phyloP scores from a whole-genome alignment of 1,140 invertebrate genomes.

The Zaprionus capensis region DNA sequence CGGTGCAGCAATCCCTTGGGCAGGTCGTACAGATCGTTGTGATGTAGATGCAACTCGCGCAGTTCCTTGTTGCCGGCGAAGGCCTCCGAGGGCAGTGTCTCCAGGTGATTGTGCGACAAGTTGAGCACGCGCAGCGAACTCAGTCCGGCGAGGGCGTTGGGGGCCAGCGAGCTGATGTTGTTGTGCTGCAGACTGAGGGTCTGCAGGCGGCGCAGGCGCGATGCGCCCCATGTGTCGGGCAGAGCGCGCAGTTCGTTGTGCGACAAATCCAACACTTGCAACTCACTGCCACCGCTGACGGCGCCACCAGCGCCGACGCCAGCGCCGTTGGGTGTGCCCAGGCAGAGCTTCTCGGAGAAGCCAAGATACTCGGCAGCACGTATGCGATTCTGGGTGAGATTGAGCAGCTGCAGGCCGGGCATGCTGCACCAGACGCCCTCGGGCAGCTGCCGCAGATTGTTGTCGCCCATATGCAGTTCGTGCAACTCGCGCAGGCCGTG shows the following conservation, averaged over 20 bases:
- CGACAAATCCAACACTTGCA: conserved; percentile 89
- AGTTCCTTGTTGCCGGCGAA: conserved; percentile 89
- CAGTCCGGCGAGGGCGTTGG: conserved; percentile 88
- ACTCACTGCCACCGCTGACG: conserved; percentile 83
- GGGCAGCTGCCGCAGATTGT: conserved; percentile 90
- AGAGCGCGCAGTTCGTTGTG: conserved; percentile 89
- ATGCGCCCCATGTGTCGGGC: conserved; percentile 88
- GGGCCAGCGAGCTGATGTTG: conserved; percentile 88
- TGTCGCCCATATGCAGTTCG: conserved; percentile 89
- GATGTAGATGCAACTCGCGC: conserved; percentile 89
- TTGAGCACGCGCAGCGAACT: conserved; percentile 90
- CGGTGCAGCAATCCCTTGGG: conserved; percentile 89
- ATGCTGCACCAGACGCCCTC: conserved; percentile 90
- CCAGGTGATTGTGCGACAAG: conserved; percentile 90
- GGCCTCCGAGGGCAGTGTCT: conserved; percentile 88
- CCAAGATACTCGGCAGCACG: conserved; percentile 88
- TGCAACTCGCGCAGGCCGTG: conserved; percentile 88
- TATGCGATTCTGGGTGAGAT: conserved; percentile 90
- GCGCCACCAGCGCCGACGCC: conserved; percentile 44
- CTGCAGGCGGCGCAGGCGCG: conserved; percentile 88
- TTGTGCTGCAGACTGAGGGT: conserved; percentile 91
- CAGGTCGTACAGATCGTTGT: conserved; percentile 90
- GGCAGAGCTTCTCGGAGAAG: conserved; percentile 85
- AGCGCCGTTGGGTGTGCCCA: conserved; percentile 78
- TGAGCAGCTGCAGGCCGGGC: conserved; percentile 89